A percentile compares a stretch with the other conserved stretches of the same genome.
These are phyloP conservation scores for Protodeltote pygarga DNA, from an alignment of 2,888 invertebrate genomes.

Conservation along the genomic window DNA sequence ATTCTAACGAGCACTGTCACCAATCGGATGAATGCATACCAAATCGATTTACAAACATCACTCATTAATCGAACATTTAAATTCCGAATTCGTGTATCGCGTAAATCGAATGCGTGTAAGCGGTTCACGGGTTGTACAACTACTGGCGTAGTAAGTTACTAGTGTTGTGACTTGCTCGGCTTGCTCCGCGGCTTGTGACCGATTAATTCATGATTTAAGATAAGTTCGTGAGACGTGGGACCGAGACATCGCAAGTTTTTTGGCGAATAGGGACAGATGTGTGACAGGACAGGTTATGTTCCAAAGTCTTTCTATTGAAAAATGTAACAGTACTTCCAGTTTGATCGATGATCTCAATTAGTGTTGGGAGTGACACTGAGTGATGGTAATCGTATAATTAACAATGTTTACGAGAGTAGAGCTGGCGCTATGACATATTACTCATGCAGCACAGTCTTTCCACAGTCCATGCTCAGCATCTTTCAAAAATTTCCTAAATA, in stretches of 20 bases:
- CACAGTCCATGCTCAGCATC: no score
- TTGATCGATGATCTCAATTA: constrained; percentile 42
- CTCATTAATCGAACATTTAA: constrained; percentile 48
- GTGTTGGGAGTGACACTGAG: constrained; percentile 32
- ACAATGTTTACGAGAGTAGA: constrained; percentile 23
- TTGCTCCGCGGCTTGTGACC: constrained; percentile 56
- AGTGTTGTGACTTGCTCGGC: constrained; percentile 58
- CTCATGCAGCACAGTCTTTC: no score
- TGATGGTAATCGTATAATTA: constrained; percentile 38
- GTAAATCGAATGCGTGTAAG: constrained; percentile 69
- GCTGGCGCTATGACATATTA: constrained; percentile 4
- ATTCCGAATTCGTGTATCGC: constrained; percentile 42
- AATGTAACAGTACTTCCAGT: constrained; percentile 40
- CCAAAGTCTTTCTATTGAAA: constrained; percentile 21
- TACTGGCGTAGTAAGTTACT: constrained; percentile 67
- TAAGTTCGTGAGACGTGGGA: constrained; percentile 59
- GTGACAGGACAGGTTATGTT: constrained; percentile 40
- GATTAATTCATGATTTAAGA: constrained; percentile 76
- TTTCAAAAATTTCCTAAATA: no score
- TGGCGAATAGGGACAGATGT: constrained; percentile 51
- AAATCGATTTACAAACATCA: constrained; percentile 57
- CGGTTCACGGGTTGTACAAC: constrained; percentile 69
- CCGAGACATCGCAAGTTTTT: constrained; percentile 57
- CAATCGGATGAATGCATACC: constrained; percentile 53
- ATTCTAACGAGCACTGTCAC: constrained; percentile 55